A percentile compares a stretch with the other conserved stretches of the same genome.
Evolutionary conservation across 2,113 vertebrate species (phyloP).

Genomic region (Cheilinus undulatus): DNA sequence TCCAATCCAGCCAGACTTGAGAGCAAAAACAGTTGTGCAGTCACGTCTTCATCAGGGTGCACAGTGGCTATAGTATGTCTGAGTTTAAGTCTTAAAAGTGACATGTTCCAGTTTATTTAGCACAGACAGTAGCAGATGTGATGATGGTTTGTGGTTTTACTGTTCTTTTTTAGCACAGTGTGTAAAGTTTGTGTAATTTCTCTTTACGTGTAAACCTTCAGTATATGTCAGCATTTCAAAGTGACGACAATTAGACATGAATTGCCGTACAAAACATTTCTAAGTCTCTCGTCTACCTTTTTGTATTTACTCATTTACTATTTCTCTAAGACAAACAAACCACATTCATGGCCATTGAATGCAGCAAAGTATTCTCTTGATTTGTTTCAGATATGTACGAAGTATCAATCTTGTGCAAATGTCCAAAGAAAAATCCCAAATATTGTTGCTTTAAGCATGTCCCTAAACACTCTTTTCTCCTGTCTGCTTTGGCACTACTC

Average conservation of each 20-base stretch:
- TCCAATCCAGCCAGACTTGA: constrained; percentile 19
- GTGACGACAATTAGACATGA: constrained; percentile 16
- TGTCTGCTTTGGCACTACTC: constrained; percentile 31
- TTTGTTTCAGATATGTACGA: constrained; percentile 1
- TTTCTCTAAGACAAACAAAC: constrained; percentile 9
- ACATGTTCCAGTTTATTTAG: neutral
- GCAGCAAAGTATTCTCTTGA: constrained; percentile 9
- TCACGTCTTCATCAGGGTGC: constrained; percentile 3
- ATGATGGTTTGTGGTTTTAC: constrained; percentile 22
- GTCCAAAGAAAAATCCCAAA: neutral
- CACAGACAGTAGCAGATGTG: constrained; percentile 7
- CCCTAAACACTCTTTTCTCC: neutral
- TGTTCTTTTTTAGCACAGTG: constrained; percentile 19
- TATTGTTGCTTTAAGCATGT: neutral
- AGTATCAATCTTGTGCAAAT: constrained; percentile 1
- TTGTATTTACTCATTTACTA: constrained; percentile 9
- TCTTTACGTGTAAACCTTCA: constrained; percentile 17
- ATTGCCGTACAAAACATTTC: constrained; percentile 60
- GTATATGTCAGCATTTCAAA: constrained; percentile 60
- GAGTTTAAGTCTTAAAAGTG: neutral
- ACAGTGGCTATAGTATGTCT: neutral
- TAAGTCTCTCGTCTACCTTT: constrained; percentile 2
- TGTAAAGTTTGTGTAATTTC: constrained; percentile 20
- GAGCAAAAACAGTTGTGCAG: constrained; percentile 19
- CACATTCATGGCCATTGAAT: neutral